A percentile compares a stretch with the other conserved stretches of the same genome.
Conservation (phyloP, 1,140 invertebrate species). For the Fopius arisanus region DNA sequence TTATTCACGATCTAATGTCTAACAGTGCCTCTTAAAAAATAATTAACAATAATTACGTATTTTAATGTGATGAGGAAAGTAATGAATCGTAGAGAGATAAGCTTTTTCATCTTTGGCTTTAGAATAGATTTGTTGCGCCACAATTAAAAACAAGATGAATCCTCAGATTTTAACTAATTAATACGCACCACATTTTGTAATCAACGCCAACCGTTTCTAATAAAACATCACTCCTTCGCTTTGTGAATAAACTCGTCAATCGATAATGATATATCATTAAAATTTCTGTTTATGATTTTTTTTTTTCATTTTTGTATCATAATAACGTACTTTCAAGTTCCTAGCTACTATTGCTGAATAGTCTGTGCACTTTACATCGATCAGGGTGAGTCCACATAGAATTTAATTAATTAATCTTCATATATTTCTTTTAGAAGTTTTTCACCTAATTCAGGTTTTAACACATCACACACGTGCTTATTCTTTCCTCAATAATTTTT, state of each 20-base stretch:
- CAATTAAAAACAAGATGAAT: not conserved
- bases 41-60: not conserved
- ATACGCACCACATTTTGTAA: not conserved
- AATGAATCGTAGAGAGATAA: not conserved
- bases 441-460: not conserved
- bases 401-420: conserved; percentile 16
- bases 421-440: conserved; percentile 1
- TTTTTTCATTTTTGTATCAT: conserved; percentile 24
- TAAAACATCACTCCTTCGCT: conserved; percentile 2
- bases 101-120: too few species aligned
- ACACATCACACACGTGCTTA: conserved; percentile 5
- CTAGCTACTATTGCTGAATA: conserved; percentile 41
- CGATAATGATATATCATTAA: not conserved
- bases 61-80: not conserved
- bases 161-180: not conserved
- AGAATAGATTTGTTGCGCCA: not conserved
- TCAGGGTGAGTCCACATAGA: conserved; percentile 30
- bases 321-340: conserved; percentile 39
- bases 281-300: conserved; percentile 15
- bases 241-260: not conserved
- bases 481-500: not conserved
- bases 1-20: not conserved
- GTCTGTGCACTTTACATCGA: conserved; percentile 42
- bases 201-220: conserved; percentile 24
- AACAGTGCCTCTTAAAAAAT: not conserved